Base-by-base conservation (phyloP, 2,113 vertebrate genomes). In the Nycticryphes semicollaris region DNA sequence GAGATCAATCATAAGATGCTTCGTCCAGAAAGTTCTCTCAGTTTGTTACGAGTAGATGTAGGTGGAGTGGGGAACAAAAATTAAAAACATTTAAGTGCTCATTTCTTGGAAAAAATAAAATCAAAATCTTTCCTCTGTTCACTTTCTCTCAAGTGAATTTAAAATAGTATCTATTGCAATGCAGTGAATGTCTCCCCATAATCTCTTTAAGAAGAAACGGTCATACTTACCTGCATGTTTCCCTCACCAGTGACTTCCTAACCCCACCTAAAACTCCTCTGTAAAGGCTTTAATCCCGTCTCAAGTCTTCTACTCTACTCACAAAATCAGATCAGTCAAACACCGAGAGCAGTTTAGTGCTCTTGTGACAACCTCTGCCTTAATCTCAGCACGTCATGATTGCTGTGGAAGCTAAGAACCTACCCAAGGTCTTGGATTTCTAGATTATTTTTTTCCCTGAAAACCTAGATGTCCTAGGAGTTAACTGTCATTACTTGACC, bases 21-120 rank as follows among this genome's bases (percentile, higher is more conserved):
- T 86, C 64, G 93, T 96, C 93, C 88, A 94, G 96, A 96, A 97
- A 96, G 92, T 93, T 93, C 93, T 84, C 70, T 64, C 45, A 70
- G 39, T 86, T 90, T 88, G 23, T 83, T 93, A 76, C 59, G 84
- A 91, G 87, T 81, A 80, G 89, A 89, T 89, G 88, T 35, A 59
- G 27, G 75, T 64, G 41, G 16, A 10, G 20, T 19, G 28, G 5
- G 5, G 18, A 23, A 43, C 22, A 27, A 10, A 33, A 43, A 53
- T 8, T 25, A 35, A 24, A 57, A 51, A 64, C 51, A 63, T 35
- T 84, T 74, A 84, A 76, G 72, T 48, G 63, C 43, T 96, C 48
- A 62, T 85, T 93, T 87, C 67, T 83, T 51, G 62, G 88, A 27
- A 25, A 63, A 54, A 75, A 88, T 80, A 39, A 87, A 39, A 5